Conservation (phyloP, 2,113 vertebrate species). For the Nesospiza acunhae region DNA sequence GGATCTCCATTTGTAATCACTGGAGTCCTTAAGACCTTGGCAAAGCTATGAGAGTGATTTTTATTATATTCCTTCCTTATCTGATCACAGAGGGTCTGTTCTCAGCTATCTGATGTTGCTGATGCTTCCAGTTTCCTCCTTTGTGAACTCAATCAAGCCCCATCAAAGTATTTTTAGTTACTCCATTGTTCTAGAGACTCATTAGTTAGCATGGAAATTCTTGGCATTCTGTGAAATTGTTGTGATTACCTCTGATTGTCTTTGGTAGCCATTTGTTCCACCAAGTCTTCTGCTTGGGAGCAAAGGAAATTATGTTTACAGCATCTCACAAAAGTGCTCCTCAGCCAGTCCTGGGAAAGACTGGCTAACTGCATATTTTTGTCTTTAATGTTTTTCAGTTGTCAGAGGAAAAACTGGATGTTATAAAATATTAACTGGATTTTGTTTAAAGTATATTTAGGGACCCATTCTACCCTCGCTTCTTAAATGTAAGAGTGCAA, state of each 20-base stretch:
- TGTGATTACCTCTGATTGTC: neutral
- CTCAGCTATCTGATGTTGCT: neutral
- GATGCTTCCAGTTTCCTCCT: neutral
- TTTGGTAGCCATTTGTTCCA: neutral
- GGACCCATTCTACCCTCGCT: neutral
- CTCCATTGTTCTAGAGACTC: neutral
- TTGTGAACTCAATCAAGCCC: neutral
- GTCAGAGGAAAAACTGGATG: neutral
- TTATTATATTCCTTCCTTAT: neutral
- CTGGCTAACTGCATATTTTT: neutral
- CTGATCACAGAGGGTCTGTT: neutral
- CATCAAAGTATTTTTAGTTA: neutral
- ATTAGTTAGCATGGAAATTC: neutral
- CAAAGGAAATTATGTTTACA: neutral
- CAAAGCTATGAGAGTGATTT: neutral
- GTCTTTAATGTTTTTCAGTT: neutral
- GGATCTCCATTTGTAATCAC: neutral
- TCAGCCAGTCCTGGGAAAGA: neutral
- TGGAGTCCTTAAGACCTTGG: neutral
- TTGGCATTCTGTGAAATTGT: neutral
- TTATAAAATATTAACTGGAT: neutral
- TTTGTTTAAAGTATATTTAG: neutral
- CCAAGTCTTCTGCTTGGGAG: neutral
- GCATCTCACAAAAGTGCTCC: neutral
- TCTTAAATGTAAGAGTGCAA: accelerated